Evolutionary conservation across 1,140 invertebrate genomes (phyloP), one percentile per base, ranked within the genome.

Genomic region (Medauroidea extradentata): DNA sequence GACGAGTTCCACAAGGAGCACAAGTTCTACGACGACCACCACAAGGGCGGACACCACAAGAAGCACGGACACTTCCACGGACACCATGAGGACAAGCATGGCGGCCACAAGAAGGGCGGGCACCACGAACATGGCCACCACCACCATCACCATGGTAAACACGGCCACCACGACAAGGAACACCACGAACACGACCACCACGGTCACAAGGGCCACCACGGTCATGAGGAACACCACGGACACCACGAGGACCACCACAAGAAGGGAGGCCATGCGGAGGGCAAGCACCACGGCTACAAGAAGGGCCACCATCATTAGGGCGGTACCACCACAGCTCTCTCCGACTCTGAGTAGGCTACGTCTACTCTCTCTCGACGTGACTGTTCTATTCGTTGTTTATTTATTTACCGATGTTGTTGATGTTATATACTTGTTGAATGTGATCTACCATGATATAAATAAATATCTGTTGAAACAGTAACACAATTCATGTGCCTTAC

Each of bases 1-100:
- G 88, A 91, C 66, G 89, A 91, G 71, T 89, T 85, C 66, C 86
- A 89, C 63, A 91, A 89, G 71, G 85, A 91, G 64, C 88, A 90
- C 68, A 89, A 89, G 65, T 90, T 89, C 73, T 91, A 90, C 68
- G 88, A 91, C 55, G 88, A 91, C 70, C 83, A 81, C 70, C 85
- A 90, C 69, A 89, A 88, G 62, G 86, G 86, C 14, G 88, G 87
- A 2, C 82, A 87, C 59, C 27, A 27, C 29, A 82, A 84, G 65
- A 86, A 89, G 65, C 82, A 88, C 65, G 87, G 86, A 0, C 78
- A 83, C 60, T 83, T 83, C 69, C 83, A 88, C 62, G 84, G 85
- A 24, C 81, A 83, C 62, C 86, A 88, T 60, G 81, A 81, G 34
- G 83, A 82, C 60, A 85, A 89, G 58, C 82, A 83, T 59, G 86